These are phyloP conservation scores for Acridotheres tristis DNA, from an alignment of 2,797 vertebrate species.

Conservation along the genomic window DNA sequence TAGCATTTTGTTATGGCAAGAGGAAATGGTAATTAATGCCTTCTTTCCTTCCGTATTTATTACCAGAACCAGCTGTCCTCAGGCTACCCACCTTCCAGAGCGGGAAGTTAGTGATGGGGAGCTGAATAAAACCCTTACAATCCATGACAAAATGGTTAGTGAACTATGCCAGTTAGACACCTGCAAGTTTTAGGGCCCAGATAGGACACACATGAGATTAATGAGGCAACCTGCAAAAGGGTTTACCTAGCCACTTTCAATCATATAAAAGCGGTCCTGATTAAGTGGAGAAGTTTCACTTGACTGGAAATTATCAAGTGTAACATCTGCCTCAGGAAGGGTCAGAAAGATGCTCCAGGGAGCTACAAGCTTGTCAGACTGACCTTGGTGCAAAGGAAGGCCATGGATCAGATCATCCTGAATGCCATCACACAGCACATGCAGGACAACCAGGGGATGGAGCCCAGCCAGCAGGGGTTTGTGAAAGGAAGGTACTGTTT, in stretches of 20 bases:
- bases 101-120: not conserved
- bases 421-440: not conserved
- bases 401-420: not conserved
- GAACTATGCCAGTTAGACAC: not conserved
- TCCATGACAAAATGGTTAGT: not conserved
- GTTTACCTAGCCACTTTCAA: not conserved
- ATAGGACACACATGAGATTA: not conserved
- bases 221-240: accelerated
- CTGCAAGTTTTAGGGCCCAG: not conserved
- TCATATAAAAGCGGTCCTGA: not conserved
- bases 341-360: not conserved
- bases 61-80: not conserved
- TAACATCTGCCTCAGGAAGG: not conserved
- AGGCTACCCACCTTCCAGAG: not conserved
- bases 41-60: not conserved
- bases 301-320: not conserved
- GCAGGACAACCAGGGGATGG: not conserved
- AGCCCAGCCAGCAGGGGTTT: not conserved
- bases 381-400: not conserved
- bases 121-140: not conserved
- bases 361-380: not conserved
- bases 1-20: not conserved
- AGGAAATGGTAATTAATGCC: not conserved
- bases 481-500: not conserved
- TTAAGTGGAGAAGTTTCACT: not conserved